Conservation (phyloP, 2,888 invertebrate genomes). For the Caenorhabditis uteleia region DNA sequence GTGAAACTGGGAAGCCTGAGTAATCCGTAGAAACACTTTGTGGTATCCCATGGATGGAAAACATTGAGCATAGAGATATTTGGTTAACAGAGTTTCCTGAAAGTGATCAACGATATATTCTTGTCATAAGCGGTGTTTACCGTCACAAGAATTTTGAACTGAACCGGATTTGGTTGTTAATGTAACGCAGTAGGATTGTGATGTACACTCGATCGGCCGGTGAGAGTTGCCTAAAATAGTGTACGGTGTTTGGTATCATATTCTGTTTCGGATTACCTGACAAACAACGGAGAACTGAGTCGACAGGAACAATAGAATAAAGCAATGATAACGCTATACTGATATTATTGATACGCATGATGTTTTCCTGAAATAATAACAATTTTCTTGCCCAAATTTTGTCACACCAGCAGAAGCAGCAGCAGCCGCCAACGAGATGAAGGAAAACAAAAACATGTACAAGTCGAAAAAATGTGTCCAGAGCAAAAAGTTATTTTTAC, state of each 20-base stretch:
- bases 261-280: conserved; percentile 14
- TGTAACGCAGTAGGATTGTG: conserved; percentile 42
- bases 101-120: conserved; percentile 6
- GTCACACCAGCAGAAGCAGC: neutral
- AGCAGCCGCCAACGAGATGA: no score
- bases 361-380: conserved; percentile 1
- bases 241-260: neutral
- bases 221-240: conserved; percentile 28
- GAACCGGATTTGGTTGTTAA: conserved; percentile 38
- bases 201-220: conserved; percentile 39
- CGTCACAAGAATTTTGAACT: conserved; percentile 43
- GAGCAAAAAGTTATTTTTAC: no score
- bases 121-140: conserved; percentile 8
- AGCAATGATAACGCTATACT: conserved; percentile 11
- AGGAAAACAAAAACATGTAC: no score
- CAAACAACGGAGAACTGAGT: conserved; percentile 19
- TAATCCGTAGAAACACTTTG: conserved; percentile 24
- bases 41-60: conserved; percentile 34
- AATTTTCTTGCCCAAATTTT: no score
- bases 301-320: conserved; percentile 9
- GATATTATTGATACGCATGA: conserved; percentile 21
- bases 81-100: conserved; percentile 44
- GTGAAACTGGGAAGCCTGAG: conserved; percentile 18
- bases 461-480: no score
- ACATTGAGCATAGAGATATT: conserved; percentile 43